Evolutionary conservation across 2,797 vertebrate species (phyloP), one percentile per base, ranked within the genome.

Genomic region (Phoeniculus purpureus): DNA sequence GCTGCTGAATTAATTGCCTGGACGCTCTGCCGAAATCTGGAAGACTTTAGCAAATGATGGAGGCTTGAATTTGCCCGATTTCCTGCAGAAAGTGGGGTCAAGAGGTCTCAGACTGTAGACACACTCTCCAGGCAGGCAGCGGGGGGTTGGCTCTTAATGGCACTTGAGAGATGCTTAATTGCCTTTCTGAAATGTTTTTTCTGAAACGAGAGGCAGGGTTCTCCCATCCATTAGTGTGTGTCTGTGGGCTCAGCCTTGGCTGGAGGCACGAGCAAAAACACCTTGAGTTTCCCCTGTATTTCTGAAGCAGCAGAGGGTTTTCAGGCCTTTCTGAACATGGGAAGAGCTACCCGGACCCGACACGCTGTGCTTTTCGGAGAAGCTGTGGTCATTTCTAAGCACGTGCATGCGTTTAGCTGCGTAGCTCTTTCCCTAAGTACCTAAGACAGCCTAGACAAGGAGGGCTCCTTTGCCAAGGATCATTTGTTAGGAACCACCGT

Each of bases 101-200:
- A 95, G 92, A 98, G 98, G 97, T 98, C 97, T 95, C 97, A 97
- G 97, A 98, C 97, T 97, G 96, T 97, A 98, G 98, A 98, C 97
- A 96, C 96, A 94, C 97, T 97, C 95, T 96, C 94, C 90, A 96
- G 93, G 97, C 96, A 95, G 96, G 96, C 97, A 97, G 97, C 97
- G 97, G 98, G 98, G 96, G 97, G 97, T 95, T 96, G 94, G 87
- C 96, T 96, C 94, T 97, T 96, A 96, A 97, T 96, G 96, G 96
- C 96, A 96, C 97, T 98, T 97, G 93, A 96, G 97, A 97, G 95
- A 95, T 97, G 96, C 94, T 96, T 97, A 97, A 98, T 97, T 92
- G 95, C 96, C 85, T 61, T 96, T 97, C 96, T 93, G 96, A 97
- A 98, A 97, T 94, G 94, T 37, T 94, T 95, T 94, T 91, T 93